Evolutionary conservation across 2,113 vertebrate genomes (phyloP).

Genomic region (Boulengeromyrus knoepffleri): DNA sequence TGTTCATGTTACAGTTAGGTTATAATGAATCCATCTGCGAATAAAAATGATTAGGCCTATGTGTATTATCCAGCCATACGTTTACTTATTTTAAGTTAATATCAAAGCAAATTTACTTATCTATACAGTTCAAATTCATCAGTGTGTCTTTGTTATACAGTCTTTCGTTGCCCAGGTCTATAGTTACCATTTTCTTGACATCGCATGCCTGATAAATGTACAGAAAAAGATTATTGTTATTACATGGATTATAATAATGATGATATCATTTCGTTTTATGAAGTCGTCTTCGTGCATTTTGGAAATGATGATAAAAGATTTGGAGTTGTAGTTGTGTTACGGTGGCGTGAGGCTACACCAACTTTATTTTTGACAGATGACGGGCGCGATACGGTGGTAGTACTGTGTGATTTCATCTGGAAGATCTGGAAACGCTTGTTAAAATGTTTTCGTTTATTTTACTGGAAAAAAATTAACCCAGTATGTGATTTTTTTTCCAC

Average conservation of each 20-base stretch:
- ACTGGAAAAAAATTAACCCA: neutral
- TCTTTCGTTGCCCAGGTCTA: neutral
- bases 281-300: neutral
- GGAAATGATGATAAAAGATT: neutral
- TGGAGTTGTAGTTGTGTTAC: neutral
- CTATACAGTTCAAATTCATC: neutral
- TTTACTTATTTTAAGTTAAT: neutral
- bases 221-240: neutral
- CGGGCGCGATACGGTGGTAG: neutral
- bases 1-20: neutral
- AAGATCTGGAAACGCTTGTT: neutral
- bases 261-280: neutral
- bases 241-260: neutral
- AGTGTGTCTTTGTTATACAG: neutral
- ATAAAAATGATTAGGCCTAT: neutral
- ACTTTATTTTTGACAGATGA: neutral
- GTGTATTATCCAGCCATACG: neutral
- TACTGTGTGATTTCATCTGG: neutral
- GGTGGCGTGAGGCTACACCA: neutral
- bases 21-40: neutral
- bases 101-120: neutral
- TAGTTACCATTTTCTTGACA: neutral
- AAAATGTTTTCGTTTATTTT: neutral
- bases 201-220: neutral
- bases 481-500: neutral